Percentiles rank a stretch among this genome's conserved stretches.
Conservation (phyloP, 1,140 invertebrate genomes). For the Trichonephila clavata region DNA sequence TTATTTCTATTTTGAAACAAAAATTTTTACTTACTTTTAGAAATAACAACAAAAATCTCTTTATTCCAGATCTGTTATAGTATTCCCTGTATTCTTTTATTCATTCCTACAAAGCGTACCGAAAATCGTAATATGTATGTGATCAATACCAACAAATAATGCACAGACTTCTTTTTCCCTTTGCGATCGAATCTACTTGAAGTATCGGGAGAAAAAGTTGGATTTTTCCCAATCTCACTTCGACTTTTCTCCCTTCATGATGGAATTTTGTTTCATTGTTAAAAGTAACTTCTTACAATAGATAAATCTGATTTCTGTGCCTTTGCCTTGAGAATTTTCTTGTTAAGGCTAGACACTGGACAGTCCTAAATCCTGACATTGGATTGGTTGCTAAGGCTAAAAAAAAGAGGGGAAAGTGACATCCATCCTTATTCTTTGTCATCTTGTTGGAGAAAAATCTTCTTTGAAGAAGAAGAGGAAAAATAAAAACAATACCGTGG, state of each 20-base stretch:
- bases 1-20: too few relatives aligned
- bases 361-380: conserved; percentile 30
- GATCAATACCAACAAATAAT: not conserved
- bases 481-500: not conserved
- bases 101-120: too few relatives aligned
- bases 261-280: conserved; percentile 13
- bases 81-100: too few relatives aligned
- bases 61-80: too few relatives aligned
- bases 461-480: not conserved
- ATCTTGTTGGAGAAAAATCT: not conserved
- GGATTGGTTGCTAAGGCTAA: not conserved
- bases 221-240: not conserved
- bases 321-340: not conserved
- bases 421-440: not conserved
- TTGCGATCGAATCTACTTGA: not conserved
- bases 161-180: not conserved
- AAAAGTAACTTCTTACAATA: conserved; percentile 15
- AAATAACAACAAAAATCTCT: too few relatives aligned
- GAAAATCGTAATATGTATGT: too few relatives aligned
- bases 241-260: not conserved
- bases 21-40: too few relatives aligned
- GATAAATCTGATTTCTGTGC: conserved; percentile 25
- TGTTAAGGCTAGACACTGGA: not conserved
- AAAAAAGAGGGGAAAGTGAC: not conserved
- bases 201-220: not conserved